Conservation (phyloP, 2,113 vertebrate genomes). For the Trachemys scripta region DNA sequence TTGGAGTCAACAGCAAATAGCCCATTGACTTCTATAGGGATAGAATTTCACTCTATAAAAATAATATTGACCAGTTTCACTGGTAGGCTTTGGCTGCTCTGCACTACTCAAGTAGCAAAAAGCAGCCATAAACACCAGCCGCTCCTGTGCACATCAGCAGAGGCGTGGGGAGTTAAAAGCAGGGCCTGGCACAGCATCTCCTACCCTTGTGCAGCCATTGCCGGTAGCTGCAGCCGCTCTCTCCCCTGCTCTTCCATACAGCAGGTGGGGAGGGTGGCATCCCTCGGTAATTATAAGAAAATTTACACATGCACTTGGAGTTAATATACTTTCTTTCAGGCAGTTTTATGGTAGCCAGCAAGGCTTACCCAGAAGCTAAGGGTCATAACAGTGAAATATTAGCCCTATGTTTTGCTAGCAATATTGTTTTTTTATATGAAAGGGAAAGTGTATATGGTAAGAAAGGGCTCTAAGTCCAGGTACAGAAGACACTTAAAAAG, state of each 20-base stretch:
- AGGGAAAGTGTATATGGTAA: neutral
- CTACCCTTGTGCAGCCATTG: rapidly evolving
- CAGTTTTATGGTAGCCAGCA: constrained; percentile 50
- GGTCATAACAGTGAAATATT: constrained; percentile 69
- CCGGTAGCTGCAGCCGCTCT: neutral
- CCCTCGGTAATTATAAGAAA: constrained; percentile 17
- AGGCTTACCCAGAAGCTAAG: constrained; percentile 60
- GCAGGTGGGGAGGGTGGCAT: neutral
- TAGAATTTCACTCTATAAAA: constrained; percentile 65
- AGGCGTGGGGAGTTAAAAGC: rapidly evolving
- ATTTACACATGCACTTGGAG: neutral
- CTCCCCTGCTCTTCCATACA: rapidly evolving
- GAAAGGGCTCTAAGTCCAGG: neutral
- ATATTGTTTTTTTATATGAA: neutral
- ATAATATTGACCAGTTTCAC: constrained; percentile 45
- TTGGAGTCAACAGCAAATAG: neutral
- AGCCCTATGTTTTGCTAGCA: constrained; percentile 36
- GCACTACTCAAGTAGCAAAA: neutral
- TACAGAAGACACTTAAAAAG: neutral
- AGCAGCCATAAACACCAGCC: neutral
- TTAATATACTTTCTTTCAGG: constrained; percentile 7
- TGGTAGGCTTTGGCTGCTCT: constrained; percentile 23
- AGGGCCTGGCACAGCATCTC: neutral
- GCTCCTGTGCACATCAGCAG: rapidly evolving
- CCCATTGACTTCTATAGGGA: constrained; percentile 27